Conservation (phyloP, 2,888 invertebrate genomes). For the Colostygia pectinataria region DNA sequence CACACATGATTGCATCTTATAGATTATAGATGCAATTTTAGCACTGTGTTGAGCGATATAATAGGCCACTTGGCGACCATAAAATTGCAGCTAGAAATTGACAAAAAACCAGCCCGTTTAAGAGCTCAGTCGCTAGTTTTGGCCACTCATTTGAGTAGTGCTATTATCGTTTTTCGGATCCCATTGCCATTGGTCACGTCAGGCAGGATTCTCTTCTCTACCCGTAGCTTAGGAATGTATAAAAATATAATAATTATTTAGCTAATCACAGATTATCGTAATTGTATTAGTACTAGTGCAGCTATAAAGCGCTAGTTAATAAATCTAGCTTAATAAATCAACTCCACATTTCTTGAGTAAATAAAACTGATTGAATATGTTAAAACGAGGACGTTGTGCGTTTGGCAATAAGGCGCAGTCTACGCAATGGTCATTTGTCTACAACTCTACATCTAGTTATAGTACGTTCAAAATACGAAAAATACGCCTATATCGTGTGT, state of each 20-base stretch:
- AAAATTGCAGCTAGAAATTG: too few relatives aligned
- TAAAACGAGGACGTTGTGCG: conserved; percentile 22
- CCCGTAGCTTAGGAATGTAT: conserved; percentile 80
- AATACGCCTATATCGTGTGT: too few relatives aligned
- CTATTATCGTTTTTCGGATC: background rate
- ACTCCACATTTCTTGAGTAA: background rate
- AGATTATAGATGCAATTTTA: too few relatives aligned
- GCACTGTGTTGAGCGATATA: too few relatives aligned
- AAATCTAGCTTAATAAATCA: background rate
- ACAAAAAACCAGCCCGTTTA: too few relatives aligned
- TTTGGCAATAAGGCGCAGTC: conserved; percentile 31
- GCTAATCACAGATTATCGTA: conserved; percentile 65
- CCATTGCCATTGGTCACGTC: conserved; percentile 15
- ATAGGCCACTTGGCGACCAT: too few relatives aligned
- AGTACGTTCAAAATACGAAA: too few relatives aligned
- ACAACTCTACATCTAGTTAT: too few relatives aligned
- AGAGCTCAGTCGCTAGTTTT: too few relatives aligned
- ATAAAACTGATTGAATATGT: background rate
- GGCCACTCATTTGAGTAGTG: background rate
- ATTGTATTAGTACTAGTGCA: conserved; percentile 40
- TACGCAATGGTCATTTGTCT: conserved; percentile 20
- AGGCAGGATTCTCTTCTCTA: too few relatives aligned
- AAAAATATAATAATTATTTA: conserved; percentile 74
- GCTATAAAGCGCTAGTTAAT: conserved; percentile 1
- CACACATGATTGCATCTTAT: too few relatives aligned